phyloP scores from a whole-genome alignment of 2,113 vertebrate genomes.

The Zootoca vivipara region DNA sequence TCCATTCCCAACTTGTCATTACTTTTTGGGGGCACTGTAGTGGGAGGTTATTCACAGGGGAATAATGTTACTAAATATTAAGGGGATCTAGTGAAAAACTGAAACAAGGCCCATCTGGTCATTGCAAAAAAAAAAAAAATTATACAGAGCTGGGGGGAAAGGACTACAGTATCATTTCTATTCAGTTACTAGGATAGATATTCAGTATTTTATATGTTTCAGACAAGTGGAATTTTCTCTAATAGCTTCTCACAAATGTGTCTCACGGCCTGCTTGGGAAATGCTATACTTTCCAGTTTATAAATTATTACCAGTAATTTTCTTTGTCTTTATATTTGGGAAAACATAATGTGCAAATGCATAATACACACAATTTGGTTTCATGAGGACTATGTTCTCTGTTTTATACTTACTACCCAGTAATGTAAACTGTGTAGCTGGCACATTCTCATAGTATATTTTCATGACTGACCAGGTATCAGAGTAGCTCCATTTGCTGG shows the following conservation, averaged over 20 bases:
- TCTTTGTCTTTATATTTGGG: background rate
- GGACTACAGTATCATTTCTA: conserved; percentile 16
- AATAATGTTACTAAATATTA: background rate
- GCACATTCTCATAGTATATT: background rate
- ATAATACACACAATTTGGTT: background rate
- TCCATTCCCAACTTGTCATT: background rate
- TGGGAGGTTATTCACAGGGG: background rate
- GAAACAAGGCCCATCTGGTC: background rate
- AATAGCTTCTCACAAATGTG: conserved; percentile 16
- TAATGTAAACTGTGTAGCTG: background rate
- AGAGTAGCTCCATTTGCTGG: background rate
- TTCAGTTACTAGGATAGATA: background rate
- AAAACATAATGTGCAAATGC: background rate
- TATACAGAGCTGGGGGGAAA: conserved; percentile 13
- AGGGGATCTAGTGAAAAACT: too few relatives aligned
- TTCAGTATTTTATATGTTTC: background rate
- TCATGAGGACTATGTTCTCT: background rate
- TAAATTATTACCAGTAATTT: background rate
- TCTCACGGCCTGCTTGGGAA: background rate
- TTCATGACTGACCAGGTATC: background rate
- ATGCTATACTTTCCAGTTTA: conserved; percentile 10
- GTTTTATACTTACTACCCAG: background rate
- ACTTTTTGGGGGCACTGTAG: background rate
- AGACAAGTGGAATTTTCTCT: background rate
- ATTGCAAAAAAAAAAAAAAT: conserved; percentile 27